Conservation (phyloP, 2,797 vertebrate genomes). For the Nasua narica region DNA sequence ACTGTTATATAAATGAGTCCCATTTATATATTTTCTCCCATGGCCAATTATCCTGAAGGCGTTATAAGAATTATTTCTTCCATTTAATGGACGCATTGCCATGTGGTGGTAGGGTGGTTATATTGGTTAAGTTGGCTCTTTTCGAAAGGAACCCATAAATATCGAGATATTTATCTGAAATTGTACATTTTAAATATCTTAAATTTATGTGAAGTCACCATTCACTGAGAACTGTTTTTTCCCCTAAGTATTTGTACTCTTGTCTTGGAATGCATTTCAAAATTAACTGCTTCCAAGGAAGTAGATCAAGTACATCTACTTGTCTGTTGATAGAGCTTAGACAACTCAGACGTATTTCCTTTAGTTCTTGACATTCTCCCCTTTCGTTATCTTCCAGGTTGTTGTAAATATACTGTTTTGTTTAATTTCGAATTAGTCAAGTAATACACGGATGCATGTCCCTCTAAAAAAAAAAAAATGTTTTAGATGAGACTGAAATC, state of each 20-base stretch:
- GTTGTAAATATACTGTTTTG: constrained; percentile 1
- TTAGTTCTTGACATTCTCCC: constrained; percentile 6
- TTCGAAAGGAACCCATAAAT: background rate
- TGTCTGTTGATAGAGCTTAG: background rate
- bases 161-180: background rate
- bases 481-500: background rate
- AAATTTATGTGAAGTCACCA: background rate
- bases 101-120: background rate
- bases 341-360: background rate
- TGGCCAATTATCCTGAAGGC: constrained; percentile 43
- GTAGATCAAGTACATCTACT: background rate
- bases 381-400: background rate
- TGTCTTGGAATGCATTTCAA: constrained; percentile 10
- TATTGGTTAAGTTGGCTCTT: background rate
- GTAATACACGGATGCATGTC: background rate
- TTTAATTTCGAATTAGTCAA: constrained; percentile 6
- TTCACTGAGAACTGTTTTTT: background rate
- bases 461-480: background rate
- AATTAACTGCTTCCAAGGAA: background rate
- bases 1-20: constrained; percentile 58
- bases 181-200: background rate
- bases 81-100: constrained; percentile 10
- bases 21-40: constrained; percentile 64
- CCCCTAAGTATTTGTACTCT: background rate
- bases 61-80: constrained; percentile 55